Evolutionary conservation across 2,888 invertebrate genomes (phyloP).

Genomic region (Actias luna): DNA sequence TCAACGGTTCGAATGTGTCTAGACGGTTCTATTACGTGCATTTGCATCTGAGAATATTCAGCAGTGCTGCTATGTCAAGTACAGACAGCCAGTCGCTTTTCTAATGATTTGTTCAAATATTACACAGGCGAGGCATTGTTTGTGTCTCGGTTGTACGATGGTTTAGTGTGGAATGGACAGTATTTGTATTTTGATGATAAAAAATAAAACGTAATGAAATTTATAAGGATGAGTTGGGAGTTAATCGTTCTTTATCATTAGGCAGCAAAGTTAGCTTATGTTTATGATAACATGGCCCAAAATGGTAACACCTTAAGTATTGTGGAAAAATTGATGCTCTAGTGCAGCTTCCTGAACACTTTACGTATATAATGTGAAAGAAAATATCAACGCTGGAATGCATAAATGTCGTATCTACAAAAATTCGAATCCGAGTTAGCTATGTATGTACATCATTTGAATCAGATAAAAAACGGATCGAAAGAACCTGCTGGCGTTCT

Average conservation of each 20-base stretch:
- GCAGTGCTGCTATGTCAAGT: background rate
- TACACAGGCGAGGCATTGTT: background rate
- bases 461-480: no score
- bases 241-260: background rate
- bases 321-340: no score
- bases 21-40: conserved; percentile 7
- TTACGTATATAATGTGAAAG: no score
- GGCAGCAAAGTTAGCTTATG: no score
- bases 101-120: conserved; percentile 14
- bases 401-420: no score
- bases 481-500: no score
- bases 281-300: no score
- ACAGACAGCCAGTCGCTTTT: conserved; percentile 7
- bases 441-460: no score
- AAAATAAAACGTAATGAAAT: background rate
- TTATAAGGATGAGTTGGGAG: background rate
- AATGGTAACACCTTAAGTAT: no score
- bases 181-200: background rate
- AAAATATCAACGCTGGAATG: no score
- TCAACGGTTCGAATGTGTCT: background rate
- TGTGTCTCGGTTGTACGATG: background rate
- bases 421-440: no score
- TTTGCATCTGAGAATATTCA: background rate
- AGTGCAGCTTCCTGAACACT: no score
- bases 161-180: background rate